Conservation (phyloP, 2,113 vertebrate species). For the Solea senegalensis region DNA sequence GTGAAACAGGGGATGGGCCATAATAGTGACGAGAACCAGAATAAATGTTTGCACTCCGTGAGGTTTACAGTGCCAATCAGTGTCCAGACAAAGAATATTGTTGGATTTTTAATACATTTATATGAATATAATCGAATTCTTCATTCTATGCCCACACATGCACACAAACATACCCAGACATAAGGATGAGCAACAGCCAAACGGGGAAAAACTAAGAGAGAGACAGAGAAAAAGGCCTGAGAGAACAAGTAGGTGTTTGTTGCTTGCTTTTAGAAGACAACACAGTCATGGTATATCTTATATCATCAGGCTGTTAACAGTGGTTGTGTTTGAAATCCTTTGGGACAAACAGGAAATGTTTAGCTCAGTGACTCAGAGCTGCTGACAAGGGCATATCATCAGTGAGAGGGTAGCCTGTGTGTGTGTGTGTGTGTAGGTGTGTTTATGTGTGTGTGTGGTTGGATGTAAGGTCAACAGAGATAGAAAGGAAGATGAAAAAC, state of each 20-base stretch:
- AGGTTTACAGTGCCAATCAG: not conserved
- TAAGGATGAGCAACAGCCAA: not conserved
- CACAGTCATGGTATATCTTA: not conserved
- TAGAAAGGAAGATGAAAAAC: conserved; percentile 50
- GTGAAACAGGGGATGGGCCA: conserved; percentile 39
- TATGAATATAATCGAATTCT: too few species aligned
- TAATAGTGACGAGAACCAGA: conserved; percentile 25
- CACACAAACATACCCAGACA: conserved; percentile 1
- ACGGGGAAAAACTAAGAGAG: too few species aligned
- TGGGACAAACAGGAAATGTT: conserved; percentile 63
- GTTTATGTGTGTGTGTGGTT: not conserved
- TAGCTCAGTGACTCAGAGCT: conserved; percentile 64
- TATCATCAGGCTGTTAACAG: conserved; percentile 8
- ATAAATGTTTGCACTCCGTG: not conserved
- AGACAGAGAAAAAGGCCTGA: not conserved
- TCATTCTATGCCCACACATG: not conserved
- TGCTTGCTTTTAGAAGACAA: not conserved
- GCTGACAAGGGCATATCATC: conserved; percentile 63
- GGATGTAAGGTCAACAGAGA: conserved; percentile 60
- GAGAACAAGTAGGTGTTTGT: not conserved
- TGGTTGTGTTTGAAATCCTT: conserved; percentile 53
- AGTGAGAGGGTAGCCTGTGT: conserved; percentile 9
- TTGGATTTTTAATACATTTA: not conserved
- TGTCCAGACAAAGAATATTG: not conserved
- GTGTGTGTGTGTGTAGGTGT: not conserved